phyloP scores from a whole-genome alignment of 2,888 invertebrate genomes.

The Tachina lurida region DNA sequence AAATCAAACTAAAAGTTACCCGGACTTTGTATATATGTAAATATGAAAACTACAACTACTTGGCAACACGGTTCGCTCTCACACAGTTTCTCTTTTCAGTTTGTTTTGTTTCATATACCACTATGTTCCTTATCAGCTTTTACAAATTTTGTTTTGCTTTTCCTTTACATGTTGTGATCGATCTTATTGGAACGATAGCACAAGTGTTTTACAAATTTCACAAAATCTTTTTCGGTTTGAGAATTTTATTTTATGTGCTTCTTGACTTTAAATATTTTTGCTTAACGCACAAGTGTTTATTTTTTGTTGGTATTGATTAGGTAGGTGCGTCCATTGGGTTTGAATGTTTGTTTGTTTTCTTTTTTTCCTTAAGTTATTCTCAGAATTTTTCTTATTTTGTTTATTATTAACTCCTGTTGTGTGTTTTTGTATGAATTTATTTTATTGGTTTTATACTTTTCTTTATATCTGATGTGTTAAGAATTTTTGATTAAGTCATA shows the following conservation, averaged over 20 bases:
- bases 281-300: slow-evolving; percentile 10
- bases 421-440: slow-evolving; percentile 36
- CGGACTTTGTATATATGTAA: no score
- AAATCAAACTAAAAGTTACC: no score
- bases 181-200: slow-evolving; percentile 19
- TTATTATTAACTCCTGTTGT: slow-evolving; percentile 59
- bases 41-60: no score
- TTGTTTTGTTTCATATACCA: slow-evolving; percentile 41
- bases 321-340: slow-evolving; percentile 15
- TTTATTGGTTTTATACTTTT: slow-evolving; percentile 45
- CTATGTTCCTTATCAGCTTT: slow-evolving; percentile 36
- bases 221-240: slow-evolving; percentile 8
- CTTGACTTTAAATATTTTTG: neutral
- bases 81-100: neutral
- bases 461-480: slow-evolving; percentile 52
- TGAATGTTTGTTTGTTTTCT: neutral
- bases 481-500: slow-evolving; percentile 62
- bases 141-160: neutral
- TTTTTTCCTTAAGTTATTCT: slow-evolving; percentile 40
- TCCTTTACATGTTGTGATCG: no score
- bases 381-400: slow-evolving; percentile 54
- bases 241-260: slow-evolving; percentile 7
- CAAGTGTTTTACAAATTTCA: neutral
- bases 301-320: slow-evolving; percentile 7
- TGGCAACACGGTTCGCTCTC: neutral